Conservation (phyloP, 2,797 vertebrate genomes). For the Trachurus trachurus region DNA sequence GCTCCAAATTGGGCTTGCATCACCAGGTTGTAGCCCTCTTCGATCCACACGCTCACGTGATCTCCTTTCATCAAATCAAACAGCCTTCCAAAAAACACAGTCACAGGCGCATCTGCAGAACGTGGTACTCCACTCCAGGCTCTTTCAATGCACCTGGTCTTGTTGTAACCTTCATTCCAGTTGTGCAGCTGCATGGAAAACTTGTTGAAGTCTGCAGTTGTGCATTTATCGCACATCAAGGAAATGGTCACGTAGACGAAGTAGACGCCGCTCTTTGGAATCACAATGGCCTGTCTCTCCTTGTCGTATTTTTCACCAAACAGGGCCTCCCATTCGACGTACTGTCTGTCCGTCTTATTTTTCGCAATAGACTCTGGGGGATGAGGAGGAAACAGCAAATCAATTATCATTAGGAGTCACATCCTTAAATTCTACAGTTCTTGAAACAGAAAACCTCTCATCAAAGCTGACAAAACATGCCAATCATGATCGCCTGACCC, state of each 20-base stretch:
- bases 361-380: neutral
- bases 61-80: slow-evolving; percentile 9
- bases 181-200: neutral
- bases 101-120: fast-evolving
- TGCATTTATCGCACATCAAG: neutral
- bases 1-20: slow-evolving; percentile 9
- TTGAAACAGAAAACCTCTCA: neutral
- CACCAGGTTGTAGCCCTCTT: neutral
- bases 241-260: slow-evolving; percentile 27
- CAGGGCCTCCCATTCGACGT: neutral
- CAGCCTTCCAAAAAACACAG: slow-evolving; percentile 30
- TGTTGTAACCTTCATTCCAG: fast-evolving
- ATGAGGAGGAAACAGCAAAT: neutral
- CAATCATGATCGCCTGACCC: neutral
- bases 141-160: fast-evolving
- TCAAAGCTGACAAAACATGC: neutral
- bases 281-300: slow-evolving; percentile 9
- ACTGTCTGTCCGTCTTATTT: fast-evolving
- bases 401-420: neutral
- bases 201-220: fast-evolving
- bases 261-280: slow-evolving; percentile 7
- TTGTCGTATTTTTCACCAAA: neutral
- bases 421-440: no score
- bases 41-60: neutral
- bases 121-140: neutral